Conservation (phyloP, 2,797 vertebrate genomes). For the Microhierax caerulescens region DNA sequence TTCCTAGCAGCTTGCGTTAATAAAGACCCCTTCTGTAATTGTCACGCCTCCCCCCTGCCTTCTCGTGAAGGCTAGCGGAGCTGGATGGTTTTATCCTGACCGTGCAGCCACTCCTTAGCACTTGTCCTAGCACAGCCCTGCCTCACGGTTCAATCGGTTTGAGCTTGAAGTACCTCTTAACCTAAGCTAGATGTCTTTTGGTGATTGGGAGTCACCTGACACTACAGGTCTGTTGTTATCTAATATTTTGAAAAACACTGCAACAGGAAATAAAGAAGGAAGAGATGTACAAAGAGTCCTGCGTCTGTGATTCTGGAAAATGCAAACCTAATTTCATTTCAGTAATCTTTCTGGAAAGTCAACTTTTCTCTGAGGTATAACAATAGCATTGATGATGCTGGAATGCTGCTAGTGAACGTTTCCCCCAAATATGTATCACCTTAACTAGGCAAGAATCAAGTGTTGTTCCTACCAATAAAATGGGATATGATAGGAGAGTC, state of each 20-base stretch:
- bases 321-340: background rate
- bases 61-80: background rate
- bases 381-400: background rate
- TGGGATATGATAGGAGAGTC: background rate
- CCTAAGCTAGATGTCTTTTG: background rate
- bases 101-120: rapidly evolving
- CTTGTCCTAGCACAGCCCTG: too few relatives aligned
- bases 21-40: background rate
- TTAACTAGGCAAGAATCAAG: background rate
- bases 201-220: background rate
- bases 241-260: background rate
- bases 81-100: background rate
- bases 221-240: background rate
- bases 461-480: background rate
- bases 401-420: background rate
- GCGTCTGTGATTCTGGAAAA: background rate
- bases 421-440: background rate
- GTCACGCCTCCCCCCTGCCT: too few relatives aligned
- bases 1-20: background rate
- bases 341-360: background rate
- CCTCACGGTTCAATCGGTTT: too few relatives aligned
- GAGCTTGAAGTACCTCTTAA: background rate
- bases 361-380: background rate
- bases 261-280: background rate
- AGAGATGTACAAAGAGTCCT: background rate